Base-by-base conservation (phyloP, 2,888 invertebrate genomes). In the Caenorhabditis zanzibari region DNA sequence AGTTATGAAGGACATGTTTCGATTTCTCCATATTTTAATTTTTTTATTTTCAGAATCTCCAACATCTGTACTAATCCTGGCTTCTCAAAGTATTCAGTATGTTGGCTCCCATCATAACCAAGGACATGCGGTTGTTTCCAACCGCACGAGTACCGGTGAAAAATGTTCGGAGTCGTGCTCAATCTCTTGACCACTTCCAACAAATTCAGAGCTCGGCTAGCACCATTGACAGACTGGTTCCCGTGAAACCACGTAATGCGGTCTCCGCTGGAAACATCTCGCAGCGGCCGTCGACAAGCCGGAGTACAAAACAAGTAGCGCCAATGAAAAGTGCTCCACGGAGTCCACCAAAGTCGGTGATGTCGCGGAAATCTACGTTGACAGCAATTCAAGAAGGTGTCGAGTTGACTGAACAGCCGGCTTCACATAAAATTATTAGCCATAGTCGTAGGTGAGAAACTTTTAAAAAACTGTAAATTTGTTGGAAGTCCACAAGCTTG, bases 31-130 rank as follows among this genome's bases (percentile, higher is more conserved):
- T 5, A 58, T 35, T 35, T 32, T 19, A 59, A 59, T 47, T 47
- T 61, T 24, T 52, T 2, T n/a, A 9, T 58, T 35, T 58, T 35
- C 19, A 32, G n/a, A 3, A 26, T 26, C 12, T 26, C 12, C 2
- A 0, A 5, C 19, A 22, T 9, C 14, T 26, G 24, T 14, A 58
- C 14, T 24, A 16, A 61, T 22, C 16, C 52, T 75, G 75, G 52
- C 49, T 66, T 19, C 19, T 3, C 24, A 49, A 7, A 38, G 9
- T 12, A 10, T 26, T 19, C 9, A 69, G 22, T 5, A 90, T 90
- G 90, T 63, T 90, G 32, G 90, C 90, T 41, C 90, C 90, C 14
- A 90, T 90, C 54, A 82, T 90, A 26, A 90, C 90, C 16, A 90
- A 90, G 74, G 90, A 90, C 64, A 90, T 90, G 90, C 75, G 82